Base-by-base conservation (phyloP, 2,113 vertebrate species). In the Miniopterus natalensis region DNA sequence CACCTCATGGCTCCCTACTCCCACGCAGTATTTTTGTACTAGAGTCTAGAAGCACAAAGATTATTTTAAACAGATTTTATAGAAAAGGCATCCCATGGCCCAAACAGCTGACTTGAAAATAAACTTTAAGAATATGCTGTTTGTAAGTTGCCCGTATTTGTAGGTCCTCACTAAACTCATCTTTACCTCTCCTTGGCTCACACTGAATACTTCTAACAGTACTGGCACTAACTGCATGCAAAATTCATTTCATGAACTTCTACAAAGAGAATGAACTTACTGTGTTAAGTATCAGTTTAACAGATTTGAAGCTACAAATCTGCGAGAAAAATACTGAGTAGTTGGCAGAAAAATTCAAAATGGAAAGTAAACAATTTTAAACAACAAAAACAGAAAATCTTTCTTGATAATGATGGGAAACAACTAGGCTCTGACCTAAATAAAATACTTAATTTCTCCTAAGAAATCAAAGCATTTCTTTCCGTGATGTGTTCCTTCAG, bases 391-490 rank as follows among this genome's bases (percentile, higher is more conserved):
- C 2, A 68, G 53, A 63, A 83, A 55, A 61, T 59, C n/a, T 47
- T 73, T 83, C 49, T 51, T 40, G 51, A 21, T 31, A n/a, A 57
- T 10, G 29, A 84, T 18, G 2, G 25, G 55, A 53, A 86, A 63
- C 15, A 90, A 12, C 75, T 73, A 45, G 27, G 25, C 21, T 61
- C 14, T 71, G 57, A 42, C 10, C 14, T 81, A 85, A 73, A 17
- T 87, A 29, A 81, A 78, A 36, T 77, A 49, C 20, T 36, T 36
- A 59, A 59, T 55, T 75, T 77, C 20, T 57, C 68, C 29, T 49
- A 71, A 84, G 73, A 83, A 84, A 61, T 29, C n/a, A 78, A 70
- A 90, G 29, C 15, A 51, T n/a, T 87, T n/a, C 51, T 84, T 61
- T 36, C 73, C 1, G 29, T 27, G 31, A 49, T 9, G 31, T 53